Base-by-base conservation (phyloP, 2,888 invertebrate genomes). In the Epirrita christyi region DNA sequence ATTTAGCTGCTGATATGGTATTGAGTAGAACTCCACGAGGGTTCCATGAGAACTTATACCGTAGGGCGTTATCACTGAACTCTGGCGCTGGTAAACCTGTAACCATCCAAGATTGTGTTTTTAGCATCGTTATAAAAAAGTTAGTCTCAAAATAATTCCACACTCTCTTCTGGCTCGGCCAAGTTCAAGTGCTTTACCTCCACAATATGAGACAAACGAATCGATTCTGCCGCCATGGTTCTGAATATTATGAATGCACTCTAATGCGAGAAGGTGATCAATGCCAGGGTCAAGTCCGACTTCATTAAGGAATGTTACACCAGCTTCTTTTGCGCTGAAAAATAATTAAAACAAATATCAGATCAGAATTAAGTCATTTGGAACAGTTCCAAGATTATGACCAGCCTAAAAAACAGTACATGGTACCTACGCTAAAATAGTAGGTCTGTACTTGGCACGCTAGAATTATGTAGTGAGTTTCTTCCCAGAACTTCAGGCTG, bases 241-340 rank as follows among this genome's bases (percentile, higher is more conserved):
- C 76, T 97, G 96, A 9, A 97, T 95, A 71, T 98, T 96, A 79
- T 99, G 98, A 72, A 99, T 98, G 79, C 98, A 98, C 81, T 99
- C 98, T 86, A 99, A 94, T 0, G 99, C 99, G 53, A 99, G 87
- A 67, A 99, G 93, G 85, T 99, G 99, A 84, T 99, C 98, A 68
- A 98, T 98, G n/a, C 99, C 99, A 0, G 99, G 99, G 81, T 99
- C 99, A 29, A 99, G 92, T 0, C 99, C 99, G 0, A 98, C 96
- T 90, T 99, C 99, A 79, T 99, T 99, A 64, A 99, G 92, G 40
- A 99, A 94, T 0, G 99, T 99, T 0, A 99, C 93, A 0, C 97
- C 98, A 0, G 98, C 97, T 32, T 96, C 95, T 46, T 94, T 93
- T 0, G 99, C 99, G 53, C 97, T 97, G 67, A 11, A 43, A 56